phyloP scores from a whole-genome alignment of 2,113 vertebrate genomes.

The Vulpes ferrilata region DNA sequence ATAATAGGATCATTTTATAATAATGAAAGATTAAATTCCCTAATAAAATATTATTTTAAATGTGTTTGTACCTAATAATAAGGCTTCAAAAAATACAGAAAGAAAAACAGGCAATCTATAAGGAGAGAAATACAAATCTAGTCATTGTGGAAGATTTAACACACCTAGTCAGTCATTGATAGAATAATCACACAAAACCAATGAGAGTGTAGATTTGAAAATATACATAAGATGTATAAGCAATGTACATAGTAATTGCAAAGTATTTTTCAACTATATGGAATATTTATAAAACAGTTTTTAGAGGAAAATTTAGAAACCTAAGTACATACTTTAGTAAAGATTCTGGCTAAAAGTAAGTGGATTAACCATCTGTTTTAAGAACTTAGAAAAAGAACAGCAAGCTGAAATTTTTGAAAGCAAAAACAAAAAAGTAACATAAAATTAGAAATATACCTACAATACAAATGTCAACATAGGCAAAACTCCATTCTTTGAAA shows the following conservation, averaged over 20 bases:
- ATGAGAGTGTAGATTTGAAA: neutral
- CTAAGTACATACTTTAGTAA: neutral
- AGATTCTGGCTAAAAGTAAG: neutral
- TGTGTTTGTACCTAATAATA: neutral
- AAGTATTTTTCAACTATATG: neutral
- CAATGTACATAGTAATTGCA: neutral
- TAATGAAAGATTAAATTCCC: neutral
- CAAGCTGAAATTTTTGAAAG: neutral
- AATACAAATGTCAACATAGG: neutral
- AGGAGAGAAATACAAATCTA: neutral
- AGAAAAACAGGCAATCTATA: neutral
- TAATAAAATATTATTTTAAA: neutral
- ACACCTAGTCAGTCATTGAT: neutral
- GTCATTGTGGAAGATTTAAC: neutral
- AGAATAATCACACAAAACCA: neutral
- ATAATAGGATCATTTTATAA: slow-evolving; percentile 18
- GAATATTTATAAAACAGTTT: neutral
- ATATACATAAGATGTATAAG: neutral
- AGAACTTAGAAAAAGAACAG: neutral
- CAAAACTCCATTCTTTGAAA: neutral
- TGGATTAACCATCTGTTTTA: neutral
- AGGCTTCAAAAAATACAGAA: neutral
- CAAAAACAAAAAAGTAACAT: neutral
- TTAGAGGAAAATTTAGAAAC: neutral
- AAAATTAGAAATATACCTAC: neutral